phyloP scores from a whole-genome alignment of 2,888 invertebrate species.

The Ectemnius continuus region DNA sequence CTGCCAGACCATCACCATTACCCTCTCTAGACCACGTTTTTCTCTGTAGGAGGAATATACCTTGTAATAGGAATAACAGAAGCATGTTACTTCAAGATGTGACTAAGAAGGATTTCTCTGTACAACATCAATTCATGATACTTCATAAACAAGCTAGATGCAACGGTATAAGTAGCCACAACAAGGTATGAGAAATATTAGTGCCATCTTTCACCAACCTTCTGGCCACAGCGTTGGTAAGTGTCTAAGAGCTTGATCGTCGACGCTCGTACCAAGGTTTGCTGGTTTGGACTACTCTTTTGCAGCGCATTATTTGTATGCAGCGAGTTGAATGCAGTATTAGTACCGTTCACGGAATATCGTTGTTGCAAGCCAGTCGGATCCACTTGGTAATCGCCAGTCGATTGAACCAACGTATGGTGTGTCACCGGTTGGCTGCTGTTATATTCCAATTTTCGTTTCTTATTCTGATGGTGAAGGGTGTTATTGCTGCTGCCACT shows the following conservation, averaged over 20 bases:
- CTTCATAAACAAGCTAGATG: neutral
- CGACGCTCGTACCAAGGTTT: constrained; percentile 83
- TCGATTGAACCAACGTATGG: constrained; percentile 75
- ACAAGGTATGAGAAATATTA: constrained; percentile 34
- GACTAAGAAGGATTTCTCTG: no score
- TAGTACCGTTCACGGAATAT: constrained; percentile 74
- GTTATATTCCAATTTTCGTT: constrained; percentile 79
- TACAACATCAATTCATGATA: no score
- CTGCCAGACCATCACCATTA: constrained; percentile 81
- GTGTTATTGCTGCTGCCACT: constrained; percentile 73
- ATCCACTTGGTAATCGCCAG: constrained; percentile 78
- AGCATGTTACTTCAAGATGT: no score
- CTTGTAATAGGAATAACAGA: constrained; percentile 41
- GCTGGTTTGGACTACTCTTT: constrained; percentile 78
- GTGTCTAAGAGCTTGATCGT: constrained; percentile 85
- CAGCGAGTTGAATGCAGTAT: constrained; percentile 74
- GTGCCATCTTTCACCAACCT: constrained; percentile 76
- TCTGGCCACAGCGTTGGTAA: constrained; percentile 84
- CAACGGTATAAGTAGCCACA: constrained; percentile 25
- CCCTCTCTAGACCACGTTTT: constrained; percentile 83
- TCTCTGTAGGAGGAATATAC: constrained; percentile 78
- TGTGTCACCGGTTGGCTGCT: constrained; percentile 76
- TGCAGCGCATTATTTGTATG: constrained; percentile 77
- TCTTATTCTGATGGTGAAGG: constrained; percentile 77
- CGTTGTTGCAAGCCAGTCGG: constrained; percentile 75